These are phyloP conservation scores for Cephalopholis sonnerati DNA, from an alignment of 2,113 vertebrate species.

Conservation along the genomic window DNA sequence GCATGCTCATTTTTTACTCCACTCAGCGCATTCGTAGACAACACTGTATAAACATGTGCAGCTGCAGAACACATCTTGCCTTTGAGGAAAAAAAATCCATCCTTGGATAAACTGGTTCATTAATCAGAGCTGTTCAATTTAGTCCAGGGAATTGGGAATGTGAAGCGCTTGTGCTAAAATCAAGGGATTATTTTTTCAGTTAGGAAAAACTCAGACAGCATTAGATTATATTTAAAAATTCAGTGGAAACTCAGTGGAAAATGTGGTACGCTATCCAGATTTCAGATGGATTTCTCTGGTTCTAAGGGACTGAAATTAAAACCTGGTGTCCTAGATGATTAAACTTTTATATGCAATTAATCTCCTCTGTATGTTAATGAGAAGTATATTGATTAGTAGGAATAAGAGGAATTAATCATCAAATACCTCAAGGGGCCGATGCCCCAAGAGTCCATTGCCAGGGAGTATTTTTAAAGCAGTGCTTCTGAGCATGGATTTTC, in stretches of 20 bases:
- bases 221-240: not conserved
- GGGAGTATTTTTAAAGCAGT: not conserved
- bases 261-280: not conserved
- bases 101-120: not conserved
- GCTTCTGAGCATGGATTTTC: not conserved
- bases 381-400: not conserved
- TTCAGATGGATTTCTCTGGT: not conserved
- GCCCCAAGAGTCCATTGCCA: not conserved
- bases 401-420: not conserved
- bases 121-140: conserved; percentile 1
- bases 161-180: not conserved
- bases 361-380: not conserved
- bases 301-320: not conserved
- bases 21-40: not conserved
- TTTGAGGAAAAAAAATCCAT: conserved; percentile 12
- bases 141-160: not conserved
- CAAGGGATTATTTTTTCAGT: not conserved
- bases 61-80: conserved; percentile 29
- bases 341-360: not conserved
- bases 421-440: not conserved
- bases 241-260: not conserved
- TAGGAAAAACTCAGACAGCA: not conserved
- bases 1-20: conserved; percentile 2
- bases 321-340: not conserved
- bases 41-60: not conserved